phyloP scores from a whole-genome alignment of 2,888 invertebrate genomes.

The Hemaris fuciformis region DNA sequence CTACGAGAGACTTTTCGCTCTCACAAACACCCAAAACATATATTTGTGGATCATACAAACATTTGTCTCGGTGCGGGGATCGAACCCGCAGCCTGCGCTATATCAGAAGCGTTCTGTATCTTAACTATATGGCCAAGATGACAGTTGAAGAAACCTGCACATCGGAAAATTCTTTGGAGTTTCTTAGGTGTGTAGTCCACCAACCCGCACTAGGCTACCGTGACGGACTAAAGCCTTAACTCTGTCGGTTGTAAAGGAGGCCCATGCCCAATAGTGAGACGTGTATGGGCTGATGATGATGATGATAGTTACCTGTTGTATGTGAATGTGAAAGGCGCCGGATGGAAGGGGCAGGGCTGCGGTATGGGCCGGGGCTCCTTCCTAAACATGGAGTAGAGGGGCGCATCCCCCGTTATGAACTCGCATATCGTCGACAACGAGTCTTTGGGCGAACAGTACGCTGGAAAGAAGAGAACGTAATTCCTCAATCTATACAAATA shows the following conservation, averaged over 20 bases:
- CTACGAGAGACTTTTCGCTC: no score
- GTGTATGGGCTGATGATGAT: background rate
- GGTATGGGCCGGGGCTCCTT: constrained; percentile 86
- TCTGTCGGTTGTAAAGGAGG: background rate
- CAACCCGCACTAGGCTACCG: no score
- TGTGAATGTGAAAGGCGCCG: constrained; percentile 90
- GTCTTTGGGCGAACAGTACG: constrained; percentile 82
- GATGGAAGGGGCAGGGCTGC: constrained; percentile 89
- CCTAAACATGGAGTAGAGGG: constrained; percentile 88
- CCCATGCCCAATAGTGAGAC: background rate
- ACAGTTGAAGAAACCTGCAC: no score
- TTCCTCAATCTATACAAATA: no score
- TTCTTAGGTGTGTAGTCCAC: no score
- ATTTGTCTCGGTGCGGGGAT: no score
- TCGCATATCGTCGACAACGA: constrained; percentile 84
- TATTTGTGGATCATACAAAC: no score
- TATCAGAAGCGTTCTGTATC: no score
- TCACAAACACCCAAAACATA: no score
- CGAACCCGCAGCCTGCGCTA: no score
- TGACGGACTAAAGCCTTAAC: background rate
- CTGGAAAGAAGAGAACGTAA: constrained; percentile 62
- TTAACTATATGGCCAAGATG: no score
- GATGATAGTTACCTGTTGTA: constrained; percentile 80
- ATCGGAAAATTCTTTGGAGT: no score
- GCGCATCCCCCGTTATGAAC: constrained; percentile 86